Percentiles rank a stretch among this genome's conserved stretches.
phyloP scores from a whole-genome alignment of 2,888 invertebrate species.

The Parnassius orleans region DNA sequence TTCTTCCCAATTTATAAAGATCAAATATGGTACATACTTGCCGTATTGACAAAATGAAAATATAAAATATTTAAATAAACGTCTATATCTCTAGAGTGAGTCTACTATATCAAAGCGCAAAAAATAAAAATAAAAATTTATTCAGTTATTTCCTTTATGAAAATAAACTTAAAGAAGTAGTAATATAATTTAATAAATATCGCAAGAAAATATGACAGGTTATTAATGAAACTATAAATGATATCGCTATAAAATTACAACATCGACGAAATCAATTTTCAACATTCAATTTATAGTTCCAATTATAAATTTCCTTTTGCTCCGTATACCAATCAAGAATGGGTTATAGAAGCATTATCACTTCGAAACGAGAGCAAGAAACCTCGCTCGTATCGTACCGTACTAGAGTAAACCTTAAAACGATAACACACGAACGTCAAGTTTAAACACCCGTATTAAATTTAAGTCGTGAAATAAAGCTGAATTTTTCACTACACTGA shows the following conservation, averaged over 20 bases:
- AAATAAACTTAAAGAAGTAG: no score
- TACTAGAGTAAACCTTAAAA: conserved; percentile 44
- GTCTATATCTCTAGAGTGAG: no score
- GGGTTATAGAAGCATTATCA: conserved; percentile 63
- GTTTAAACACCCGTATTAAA: conserved; percentile 34
- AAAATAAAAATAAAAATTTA: background rate
- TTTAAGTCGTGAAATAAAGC: conserved; percentile 7
- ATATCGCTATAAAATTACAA: conserved; percentile 1
- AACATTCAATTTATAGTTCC: conserved; percentile 45
- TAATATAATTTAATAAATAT: no score
- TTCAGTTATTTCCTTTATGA: no score
- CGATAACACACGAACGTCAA: conserved; percentile 8
- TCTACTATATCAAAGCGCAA: no score
- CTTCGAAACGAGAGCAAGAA: conserved; percentile 58
- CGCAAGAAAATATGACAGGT: background rate
- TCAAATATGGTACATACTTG: no score
- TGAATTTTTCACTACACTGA: no score
- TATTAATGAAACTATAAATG: background rate
- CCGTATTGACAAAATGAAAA: background rate
- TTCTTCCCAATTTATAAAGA: no score
- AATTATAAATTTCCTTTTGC: conserved; percentile 52
- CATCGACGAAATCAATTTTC: conserved; percentile 35
- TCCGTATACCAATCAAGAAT: conserved; percentile 46
- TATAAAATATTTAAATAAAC: background rate
- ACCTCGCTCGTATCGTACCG: conserved; percentile 46